These are phyloP conservation scores for Ormyrus thymus DNA, from an alignment of 2,888 invertebrate genomes.

Conservation along the genomic window DNA sequence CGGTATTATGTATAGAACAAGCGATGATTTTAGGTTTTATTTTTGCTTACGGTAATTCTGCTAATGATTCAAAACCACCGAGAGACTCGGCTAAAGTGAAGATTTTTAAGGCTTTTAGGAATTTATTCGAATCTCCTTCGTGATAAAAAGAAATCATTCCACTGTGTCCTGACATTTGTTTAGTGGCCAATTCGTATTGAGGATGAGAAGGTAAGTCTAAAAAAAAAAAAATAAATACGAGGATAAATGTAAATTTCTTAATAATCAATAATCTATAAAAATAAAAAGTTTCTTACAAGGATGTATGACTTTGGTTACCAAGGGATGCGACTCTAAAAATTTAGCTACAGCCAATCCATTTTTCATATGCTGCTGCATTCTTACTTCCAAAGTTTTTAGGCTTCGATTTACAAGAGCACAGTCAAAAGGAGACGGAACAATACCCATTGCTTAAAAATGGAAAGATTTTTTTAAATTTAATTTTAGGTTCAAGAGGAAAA, in stretches of 20 bases:
- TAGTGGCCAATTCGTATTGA: slow-evolving; percentile 86
- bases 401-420: slow-evolving; percentile 95
- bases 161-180: slow-evolving; percentile 90
- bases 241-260: no score
- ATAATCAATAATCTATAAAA: background rate
- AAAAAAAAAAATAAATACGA: slow-evolving; percentile 48
- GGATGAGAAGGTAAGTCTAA: slow-evolving; percentile 89
- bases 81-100: slow-evolving; percentile 95
- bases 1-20: background rate
- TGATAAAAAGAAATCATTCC: slow-evolving; percentile 95
- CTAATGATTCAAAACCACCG: slow-evolving; percentile 96
- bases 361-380: slow-evolving; percentile 92
- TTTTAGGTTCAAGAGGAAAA: background rate
- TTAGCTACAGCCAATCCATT: slow-evolving; percentile 87
- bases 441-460: slow-evolving; percentile 84
- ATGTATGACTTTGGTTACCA: slow-evolving; percentile 88
- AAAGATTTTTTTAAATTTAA: background rate
- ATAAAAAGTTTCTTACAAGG: slow-evolving; percentile 78
- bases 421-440: slow-evolving; percentile 97
- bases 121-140: slow-evolving; percentile 85
- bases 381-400: slow-evolving; percentile 91
- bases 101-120: slow-evolving; percentile 85
- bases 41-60: slow-evolving; percentile 90
- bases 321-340: slow-evolving; percentile 87
- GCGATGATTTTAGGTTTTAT: slow-evolving; percentile 3